Evolutionary conservation across 2,888 invertebrate species (phyloP), one percentile per base, ranked within the genome.

Genomic region (Drosophila lutescens): DNA sequence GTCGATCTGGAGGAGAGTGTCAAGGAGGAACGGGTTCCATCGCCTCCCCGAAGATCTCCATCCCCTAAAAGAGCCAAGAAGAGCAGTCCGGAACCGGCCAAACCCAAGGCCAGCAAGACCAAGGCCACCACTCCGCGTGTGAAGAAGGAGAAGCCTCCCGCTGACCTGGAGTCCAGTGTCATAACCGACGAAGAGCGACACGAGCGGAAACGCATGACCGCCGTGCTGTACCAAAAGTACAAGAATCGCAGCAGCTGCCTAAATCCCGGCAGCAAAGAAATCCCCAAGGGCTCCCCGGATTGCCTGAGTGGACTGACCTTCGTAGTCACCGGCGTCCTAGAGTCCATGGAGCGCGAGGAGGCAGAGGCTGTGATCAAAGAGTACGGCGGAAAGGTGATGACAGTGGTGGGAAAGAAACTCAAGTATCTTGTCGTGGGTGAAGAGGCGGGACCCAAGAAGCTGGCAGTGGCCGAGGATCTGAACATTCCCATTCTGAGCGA

Each of bases 341-440:
- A 98, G 88, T 97, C 97, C 0, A 93, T 98, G 78, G 97, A 97
- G 82, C 93, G 96, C 13, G 96, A 97, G 6, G 97, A 97, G 85
- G 94, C 96, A 5, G 93, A 94, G 38, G 94, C 94, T 1, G 93
- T 97, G 7, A 94, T 98, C 13, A 94, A 94, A 62, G 94, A 95
- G 78, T 96, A 96, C 91, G 97, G 98, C 0, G 98, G 98, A 1
- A 94, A 95, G 88, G 93, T 96, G 2, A 95, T 96, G 69, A 93
- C 93, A 43, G 93, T 93, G 46, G 93, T 98, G 20, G 97, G 97
- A 67, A 95, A 94, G 86, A 96, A 96, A 93, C 96, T 95, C 77
- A 95, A 95, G 79, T 98, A 97, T 91, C 91, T 98, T 2, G 93
- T 98, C 23, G 94, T 95, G 3, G 98, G 98, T 0, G 95, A 97